phyloP scores from a whole-genome alignment of 2,888 invertebrate species.

The Diplazon laetatorius region DNA sequence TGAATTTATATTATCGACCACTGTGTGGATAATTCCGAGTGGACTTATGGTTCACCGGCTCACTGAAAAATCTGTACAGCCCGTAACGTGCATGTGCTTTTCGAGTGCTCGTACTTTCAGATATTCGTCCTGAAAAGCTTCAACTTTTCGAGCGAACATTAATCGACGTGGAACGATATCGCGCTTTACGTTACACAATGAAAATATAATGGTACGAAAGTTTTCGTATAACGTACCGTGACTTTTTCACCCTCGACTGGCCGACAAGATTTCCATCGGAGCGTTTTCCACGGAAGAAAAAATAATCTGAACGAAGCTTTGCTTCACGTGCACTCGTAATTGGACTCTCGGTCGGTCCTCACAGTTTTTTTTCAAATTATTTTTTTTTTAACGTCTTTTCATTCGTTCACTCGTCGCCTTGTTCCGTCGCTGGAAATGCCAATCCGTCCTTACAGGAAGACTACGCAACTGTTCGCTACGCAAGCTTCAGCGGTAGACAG shows the following conservation, averaged over 20 bases:
- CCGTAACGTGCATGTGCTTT: too few relatives aligned
- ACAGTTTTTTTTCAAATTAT: constrained; percentile 9
- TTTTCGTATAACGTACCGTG: not conserved
- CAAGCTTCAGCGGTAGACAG: constrained; percentile 8
- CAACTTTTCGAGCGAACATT: not conserved
- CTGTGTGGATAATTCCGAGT: too few relatives aligned
- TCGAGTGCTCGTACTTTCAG: not conserved
- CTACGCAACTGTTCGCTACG: too few relatives aligned
- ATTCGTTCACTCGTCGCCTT: constrained; percentile 20
- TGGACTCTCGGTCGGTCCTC: constrained; percentile 37
- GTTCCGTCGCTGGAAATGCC: not conserved
- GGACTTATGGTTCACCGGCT: too few relatives aligned
- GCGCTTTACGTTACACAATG: not conserved
- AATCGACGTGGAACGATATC: not conserved
- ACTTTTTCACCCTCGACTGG: constrained; percentile 23
- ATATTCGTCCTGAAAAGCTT: not conserved
- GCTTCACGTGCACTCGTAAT: constrained; percentile 34
- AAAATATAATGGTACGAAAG: constrained; percentile 20
- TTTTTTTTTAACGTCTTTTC: constrained; percentile 29
- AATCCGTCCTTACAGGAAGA: not conserved
- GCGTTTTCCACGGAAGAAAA: constrained; percentile 33
- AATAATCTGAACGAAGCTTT: constrained; percentile 48
- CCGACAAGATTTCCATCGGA: constrained; percentile 11
- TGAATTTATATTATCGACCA: too few relatives aligned
- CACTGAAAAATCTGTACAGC: too few relatives aligned